Base-by-base conservation (phyloP, 2,888 invertebrate species). In the Malthinus seriepunctatus region DNA sequence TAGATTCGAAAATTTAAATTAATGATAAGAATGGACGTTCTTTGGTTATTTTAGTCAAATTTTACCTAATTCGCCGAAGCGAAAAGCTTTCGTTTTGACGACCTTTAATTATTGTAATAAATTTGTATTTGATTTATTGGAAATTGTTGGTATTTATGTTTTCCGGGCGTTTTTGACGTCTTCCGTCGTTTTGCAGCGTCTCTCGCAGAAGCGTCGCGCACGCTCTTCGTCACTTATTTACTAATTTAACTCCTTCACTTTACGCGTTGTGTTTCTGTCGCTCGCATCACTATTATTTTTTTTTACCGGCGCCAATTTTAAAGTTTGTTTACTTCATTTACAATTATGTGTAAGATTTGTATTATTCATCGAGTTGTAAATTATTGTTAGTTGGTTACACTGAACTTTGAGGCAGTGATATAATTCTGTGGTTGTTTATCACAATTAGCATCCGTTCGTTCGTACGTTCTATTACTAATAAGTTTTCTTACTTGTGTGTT, bases 281-380 rank as follows among this genome's bases (percentile, higher is more conserved):
- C 70, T 67, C 56, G 67, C 67, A 60, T 70, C 68, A 68, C 61
- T 62, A 64, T 64, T 52, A 35, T 51, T 23, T 23, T 23, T 23
- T 23, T 23, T 51, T 47, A 63, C 63, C 50, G 53, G 60, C 72
- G 73, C 67, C 68, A 73, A 72, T 68, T 73, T 73, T 70, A 58
- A 73, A 73, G 38, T 58, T 53, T 58, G 58, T 58, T 58, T 58
- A 50, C 35, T 23, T 35, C 23, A 5, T 23, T 23, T 23, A 3
- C 23, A 5, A 23, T 23, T 5, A 23, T 23, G 23, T 23, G 2
- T 23, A 23, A 55, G 55, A 63, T 3, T 23, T 23, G 23, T 23
- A 5, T 5, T n/a, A 23, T 42, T 42, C 14, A 42, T n/a, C 39
- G 39, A 42, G 39, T 15, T 42, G 15, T 42, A 12, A 39, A 31